Evolutionary conservation across 2,113 vertebrate species (phyloP).

Genomic region (Percina caprodes): DNA sequence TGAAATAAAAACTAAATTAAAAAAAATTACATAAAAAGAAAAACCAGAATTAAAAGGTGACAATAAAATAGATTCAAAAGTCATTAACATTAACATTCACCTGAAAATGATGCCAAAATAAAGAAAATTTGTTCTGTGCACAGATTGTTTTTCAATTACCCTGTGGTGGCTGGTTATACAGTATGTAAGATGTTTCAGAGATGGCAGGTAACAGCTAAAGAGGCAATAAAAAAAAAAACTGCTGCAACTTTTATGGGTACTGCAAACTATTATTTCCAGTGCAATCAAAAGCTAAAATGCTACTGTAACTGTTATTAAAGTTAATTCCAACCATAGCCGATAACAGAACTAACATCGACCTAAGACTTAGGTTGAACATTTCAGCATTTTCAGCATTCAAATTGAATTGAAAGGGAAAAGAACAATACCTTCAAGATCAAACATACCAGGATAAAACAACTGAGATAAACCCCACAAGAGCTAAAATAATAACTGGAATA

Average conservation of each 20-base stretch:
- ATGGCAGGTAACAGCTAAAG: not conserved
- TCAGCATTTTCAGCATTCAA: slow-evolving; percentile 2
- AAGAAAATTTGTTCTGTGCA: not conserved
- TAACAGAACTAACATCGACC: not conserved
- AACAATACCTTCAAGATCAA: not conserved
- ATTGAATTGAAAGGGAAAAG: slow-evolving; percentile 5
- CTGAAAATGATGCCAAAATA: not conserved
- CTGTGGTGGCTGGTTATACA: not conserved
- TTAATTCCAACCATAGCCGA: not conserved
- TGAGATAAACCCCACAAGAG: not conserved
- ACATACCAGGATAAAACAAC: not conserved
- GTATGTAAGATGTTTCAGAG: not conserved
- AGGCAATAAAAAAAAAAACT: not conserved
- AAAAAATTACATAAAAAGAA: too few species aligned
- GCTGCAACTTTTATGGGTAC: not conserved
- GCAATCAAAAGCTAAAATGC: slow-evolving; percentile 4
- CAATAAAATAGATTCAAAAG: too few species aligned
- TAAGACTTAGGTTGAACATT: not conserved
- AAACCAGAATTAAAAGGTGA: too few species aligned
- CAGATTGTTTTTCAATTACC: not conserved
- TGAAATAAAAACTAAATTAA: too few species aligned
- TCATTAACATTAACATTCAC: not conserved
- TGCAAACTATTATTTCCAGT: not conserved
- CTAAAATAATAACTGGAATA: slow-evolving; percentile 24
- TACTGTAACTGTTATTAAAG: not conserved